phyloP scores from a whole-genome alignment of 92 coral and sea anemone genomes.

The Micromussa lordhowensis region DNA sequence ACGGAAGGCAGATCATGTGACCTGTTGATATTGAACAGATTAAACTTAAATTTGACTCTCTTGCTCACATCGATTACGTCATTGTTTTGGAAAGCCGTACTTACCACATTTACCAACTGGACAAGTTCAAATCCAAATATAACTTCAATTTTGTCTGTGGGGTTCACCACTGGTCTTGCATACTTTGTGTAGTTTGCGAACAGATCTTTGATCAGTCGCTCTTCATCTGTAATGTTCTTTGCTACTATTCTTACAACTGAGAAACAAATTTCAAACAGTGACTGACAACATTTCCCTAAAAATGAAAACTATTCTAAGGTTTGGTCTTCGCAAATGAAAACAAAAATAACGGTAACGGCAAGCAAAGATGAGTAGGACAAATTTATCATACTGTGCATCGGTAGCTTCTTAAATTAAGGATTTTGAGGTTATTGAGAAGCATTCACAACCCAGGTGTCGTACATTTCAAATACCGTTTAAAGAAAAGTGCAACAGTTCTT shows the following conservation, averaged over 20 bases:
- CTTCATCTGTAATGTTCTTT: slow-evolving; percentile 70
- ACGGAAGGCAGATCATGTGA: no score
- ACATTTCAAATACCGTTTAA: no score
- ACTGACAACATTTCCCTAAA: neutral
- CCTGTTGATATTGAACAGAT: no score
- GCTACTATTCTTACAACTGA: slow-evolving; percentile 6
- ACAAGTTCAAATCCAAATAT: slow-evolving; percentile 97
- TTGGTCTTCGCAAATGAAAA: neutral
- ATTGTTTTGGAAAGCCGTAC: neutral
- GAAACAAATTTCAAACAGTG: neutral
- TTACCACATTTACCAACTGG: slow-evolving; percentile 94
- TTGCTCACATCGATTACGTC: no score
- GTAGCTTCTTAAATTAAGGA: no score
- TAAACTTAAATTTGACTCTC: no score
- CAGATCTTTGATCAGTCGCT: slow-evolving; percentile 69
- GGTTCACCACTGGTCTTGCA: slow-evolving; percentile 83
- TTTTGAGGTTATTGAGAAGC: no score
- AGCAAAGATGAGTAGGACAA: no score
- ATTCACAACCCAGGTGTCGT: no score
- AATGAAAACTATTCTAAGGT: neutral
- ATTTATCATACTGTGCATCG: no score
- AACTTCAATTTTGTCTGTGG: slow-evolving; percentile 69
- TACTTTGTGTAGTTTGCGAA: slow-evolving; percentile 81
- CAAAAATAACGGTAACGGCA: no score
- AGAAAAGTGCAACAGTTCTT: no score